Evolutionary conservation across 2,888 invertebrate genomes (phyloP), one percentile per base, ranked within the genome.

Genomic region (Mythimna impura): DNA sequence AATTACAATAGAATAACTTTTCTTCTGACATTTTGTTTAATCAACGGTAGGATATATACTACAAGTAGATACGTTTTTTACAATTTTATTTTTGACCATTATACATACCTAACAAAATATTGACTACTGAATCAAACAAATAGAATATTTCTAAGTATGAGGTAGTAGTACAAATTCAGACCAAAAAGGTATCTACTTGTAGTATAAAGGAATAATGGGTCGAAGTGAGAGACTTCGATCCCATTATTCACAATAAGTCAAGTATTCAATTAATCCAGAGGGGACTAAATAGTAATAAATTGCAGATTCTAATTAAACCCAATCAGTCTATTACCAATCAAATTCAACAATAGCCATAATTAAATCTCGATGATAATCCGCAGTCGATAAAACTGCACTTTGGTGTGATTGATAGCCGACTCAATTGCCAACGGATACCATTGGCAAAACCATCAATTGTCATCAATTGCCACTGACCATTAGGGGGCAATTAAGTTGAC

Each of bases 401-500:
- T 71, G 20, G 30, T 20, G 22, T 78, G 78, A 78, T 74, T 66
- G 69, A 73, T 74, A 60, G 54, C 30, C 47, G 20, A 25, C 63
- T 63, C 58, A 14, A 69, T 57, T 62, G 66, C 65, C 66, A 30
- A 10, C 22, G 40, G 61, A 47, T 62, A 63, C 66, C 69, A 63
- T 30, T 57, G 65, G 52, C 54, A 54, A 17, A 25, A 47, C 52
- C 75, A 54, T 62, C 55, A 61, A 67, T 68, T 58, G 25, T 47
- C 17, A 61, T 78, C 71, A 61, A 79, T 66, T 78, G 50, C 62
- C 52, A 47, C 47, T 30, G 22, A 57, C 70, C 65, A 63, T 80
- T 71, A 71, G 66, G 34, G 74, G 50, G 57, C 57, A 75, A 71
- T 79, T 76, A 63, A 58, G 25, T 80, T 71, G 76, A 76, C 61